phyloP scores from a whole-genome alignment of 2,888 invertebrate species.

The Saturnia pavonia region DNA sequence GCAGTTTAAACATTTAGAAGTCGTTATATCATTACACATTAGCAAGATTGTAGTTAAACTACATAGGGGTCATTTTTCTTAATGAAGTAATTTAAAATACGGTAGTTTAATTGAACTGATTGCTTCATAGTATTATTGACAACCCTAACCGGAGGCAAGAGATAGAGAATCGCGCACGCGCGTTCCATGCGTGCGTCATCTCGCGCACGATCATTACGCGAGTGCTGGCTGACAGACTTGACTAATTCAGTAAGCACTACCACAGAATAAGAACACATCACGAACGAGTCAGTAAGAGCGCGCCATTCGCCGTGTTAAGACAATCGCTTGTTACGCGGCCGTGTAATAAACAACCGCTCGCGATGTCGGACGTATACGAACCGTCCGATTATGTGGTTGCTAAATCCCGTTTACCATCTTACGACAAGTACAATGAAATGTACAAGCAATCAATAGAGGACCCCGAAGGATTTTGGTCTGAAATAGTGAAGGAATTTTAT shows the following conservation, averaged over 20 bases:
- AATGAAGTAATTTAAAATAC: no score
- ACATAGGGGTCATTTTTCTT: no score
- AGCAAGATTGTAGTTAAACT: no score
- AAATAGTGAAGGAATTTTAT: slow-evolving; percentile 95
- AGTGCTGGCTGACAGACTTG: slow-evolving; percentile 30
- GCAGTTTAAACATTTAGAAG: no score
- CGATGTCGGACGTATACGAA: slow-evolving; percentile 86
- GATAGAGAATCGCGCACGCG: slow-evolving; percentile 54
- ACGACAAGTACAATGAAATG: slow-evolving; percentile 90
- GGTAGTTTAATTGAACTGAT: background rate
- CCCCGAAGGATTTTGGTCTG: slow-evolving; percentile 96
- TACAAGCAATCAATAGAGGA: slow-evolving; percentile 93
- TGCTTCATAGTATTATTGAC: background rate
- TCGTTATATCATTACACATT: no score
- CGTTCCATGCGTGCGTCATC: slow-evolving; percentile 58
- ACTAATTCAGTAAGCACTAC: background rate
- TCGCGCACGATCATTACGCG: slow-evolving; percentile 34
- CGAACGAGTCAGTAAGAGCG: slow-evolving; percentile 40
- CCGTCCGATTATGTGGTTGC: slow-evolving; percentile 85
- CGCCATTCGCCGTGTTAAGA: slow-evolving; percentile 31
- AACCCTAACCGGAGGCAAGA: background rate
- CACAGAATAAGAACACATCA: background rate
- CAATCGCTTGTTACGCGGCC: slow-evolving; percentile 27
- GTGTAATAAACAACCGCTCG: slow-evolving; percentile 41
- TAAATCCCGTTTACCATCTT: slow-evolving; percentile 80